Evolutionary conservation across 2,113 vertebrate genomes (phyloP).

Genomic region (Oceanites oceanicus): DNA sequence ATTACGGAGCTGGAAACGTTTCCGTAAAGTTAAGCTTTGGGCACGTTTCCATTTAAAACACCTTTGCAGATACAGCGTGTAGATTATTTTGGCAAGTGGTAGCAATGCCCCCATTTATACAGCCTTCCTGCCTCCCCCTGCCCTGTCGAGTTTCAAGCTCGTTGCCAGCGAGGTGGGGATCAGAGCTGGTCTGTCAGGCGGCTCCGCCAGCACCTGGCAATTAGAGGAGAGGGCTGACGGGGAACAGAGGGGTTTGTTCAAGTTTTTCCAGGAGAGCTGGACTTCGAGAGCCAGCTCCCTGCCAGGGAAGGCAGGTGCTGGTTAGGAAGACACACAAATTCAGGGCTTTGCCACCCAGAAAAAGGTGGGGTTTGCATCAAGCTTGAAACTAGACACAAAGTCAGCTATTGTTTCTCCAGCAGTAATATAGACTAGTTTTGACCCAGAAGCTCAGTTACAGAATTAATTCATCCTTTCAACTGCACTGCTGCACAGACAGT

Average conservation of each 20-base stretch:
- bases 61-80: background rate
- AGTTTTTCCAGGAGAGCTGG: background rate
- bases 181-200: background rate
- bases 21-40: background rate
- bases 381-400: background rate
- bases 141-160: background rate
- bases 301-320: background rate
- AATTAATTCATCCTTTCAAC: background rate
- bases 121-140: background rate
- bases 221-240: background rate
- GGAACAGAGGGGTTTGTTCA: background rate
- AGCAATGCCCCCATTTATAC: background rate
- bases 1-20: background rate
- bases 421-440: background rate
- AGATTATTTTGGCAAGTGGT: constrained; percentile 27
- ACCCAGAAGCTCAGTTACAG: background rate
- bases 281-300: background rate
- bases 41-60: constrained; percentile 48
- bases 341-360: background rate
- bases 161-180: background rate
- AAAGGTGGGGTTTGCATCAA: background rate
- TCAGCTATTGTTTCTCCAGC: background rate
- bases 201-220: background rate
- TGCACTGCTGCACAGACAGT: background rate
- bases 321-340: background rate